Evolutionary conservation across 2,797 vertebrate genomes (phyloP), one percentile per base, ranked within the genome.

Genomic region (Halcyon chelicuti): DNA sequence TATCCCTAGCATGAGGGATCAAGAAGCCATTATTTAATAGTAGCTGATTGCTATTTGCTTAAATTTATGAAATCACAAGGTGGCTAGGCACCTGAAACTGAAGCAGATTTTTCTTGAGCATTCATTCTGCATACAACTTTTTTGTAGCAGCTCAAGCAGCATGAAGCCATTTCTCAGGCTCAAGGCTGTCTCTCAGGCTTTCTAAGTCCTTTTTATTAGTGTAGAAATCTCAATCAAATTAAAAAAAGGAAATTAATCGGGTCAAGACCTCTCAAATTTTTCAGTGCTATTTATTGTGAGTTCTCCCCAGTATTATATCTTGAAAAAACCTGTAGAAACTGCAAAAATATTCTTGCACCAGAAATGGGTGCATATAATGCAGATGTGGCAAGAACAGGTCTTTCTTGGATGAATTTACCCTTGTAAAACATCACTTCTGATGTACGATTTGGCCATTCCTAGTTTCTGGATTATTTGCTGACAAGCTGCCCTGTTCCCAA

Each of bases 1-100:
- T 75, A 33, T 81, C 18, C 73, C 40, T 73, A 66, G 9, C 0
- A 0, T 51, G 9, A 2, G 14, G 1, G 5, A 47, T 65, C 46
- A 72, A 72, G 35, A 90, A 91, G 57, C 4, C 85, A 12, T 39
- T 82, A 31, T 37, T 44, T 68, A 60, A 68, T 35, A 77, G 35
- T 12, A 78, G 3, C 4, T 65, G 37, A 49, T 52, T 81, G 47
- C 5, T 42, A 1, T 83, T 91, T 83, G 5, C 47, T 91, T 61
- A 66, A 78, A 65, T 65, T 62, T 33, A 29, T 80, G 40, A 90
- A 80, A 58, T 29, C 28, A 39, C 40, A 65, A 40, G 7, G 3
- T 72, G 14, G 2, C 28, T 61, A 57, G 8, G 8, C 15, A 68
- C 23, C 46, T 86, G 82, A 75, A 81, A 60, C 33, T 23, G 51